Evolutionary conservation across 2,113 vertebrate genomes (phyloP).

Genomic region (Poeciliopsis prolifica): DNA sequence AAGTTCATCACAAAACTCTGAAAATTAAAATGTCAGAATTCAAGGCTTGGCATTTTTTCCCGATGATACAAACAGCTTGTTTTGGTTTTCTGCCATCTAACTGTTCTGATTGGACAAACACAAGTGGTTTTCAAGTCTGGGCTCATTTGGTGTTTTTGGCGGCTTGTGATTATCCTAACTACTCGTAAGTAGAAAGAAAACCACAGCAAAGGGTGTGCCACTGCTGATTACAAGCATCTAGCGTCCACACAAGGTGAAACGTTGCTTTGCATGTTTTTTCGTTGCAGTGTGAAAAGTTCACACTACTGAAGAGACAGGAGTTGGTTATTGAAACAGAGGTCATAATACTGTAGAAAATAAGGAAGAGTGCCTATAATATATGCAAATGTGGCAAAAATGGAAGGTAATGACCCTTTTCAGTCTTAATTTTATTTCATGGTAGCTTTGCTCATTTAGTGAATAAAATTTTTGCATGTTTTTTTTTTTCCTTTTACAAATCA

Average conservation of each 20-base stretch:
- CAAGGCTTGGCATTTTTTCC: neutral
- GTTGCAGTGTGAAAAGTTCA: neutral
- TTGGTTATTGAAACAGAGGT: neutral
- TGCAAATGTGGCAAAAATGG: neutral
- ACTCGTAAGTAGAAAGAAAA: slow-evolving; percentile 23
- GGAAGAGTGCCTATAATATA: neutral
- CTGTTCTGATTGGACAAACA: slow-evolving; percentile 35
- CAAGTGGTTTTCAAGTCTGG: slow-evolving; percentile 23
- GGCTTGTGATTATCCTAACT: slow-evolving; percentile 35
- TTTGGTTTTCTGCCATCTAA: neutral
- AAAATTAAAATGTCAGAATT: neutral
- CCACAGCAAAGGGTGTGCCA: slow-evolving; percentile 26
- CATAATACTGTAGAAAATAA: neutral
- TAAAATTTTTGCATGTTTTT: neutral
- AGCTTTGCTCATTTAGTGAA: neutral
- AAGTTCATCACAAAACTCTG: too few relatives aligned
- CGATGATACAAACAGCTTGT: neutral
- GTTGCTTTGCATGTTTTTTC: slow-evolving; percentile 1
- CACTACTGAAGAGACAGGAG: neutral
- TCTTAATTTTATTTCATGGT: neutral
- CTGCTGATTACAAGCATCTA: slow-evolving; percentile 41
- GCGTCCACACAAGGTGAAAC: slow-evolving; percentile 28
- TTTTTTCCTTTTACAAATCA: neutral
- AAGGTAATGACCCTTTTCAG: neutral
- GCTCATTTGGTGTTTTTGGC: slow-evolving; percentile 34